phyloP scores from a whole-genome alignment of 2,113 vertebrate genomes.

The Empidonax alnorum region DNA sequence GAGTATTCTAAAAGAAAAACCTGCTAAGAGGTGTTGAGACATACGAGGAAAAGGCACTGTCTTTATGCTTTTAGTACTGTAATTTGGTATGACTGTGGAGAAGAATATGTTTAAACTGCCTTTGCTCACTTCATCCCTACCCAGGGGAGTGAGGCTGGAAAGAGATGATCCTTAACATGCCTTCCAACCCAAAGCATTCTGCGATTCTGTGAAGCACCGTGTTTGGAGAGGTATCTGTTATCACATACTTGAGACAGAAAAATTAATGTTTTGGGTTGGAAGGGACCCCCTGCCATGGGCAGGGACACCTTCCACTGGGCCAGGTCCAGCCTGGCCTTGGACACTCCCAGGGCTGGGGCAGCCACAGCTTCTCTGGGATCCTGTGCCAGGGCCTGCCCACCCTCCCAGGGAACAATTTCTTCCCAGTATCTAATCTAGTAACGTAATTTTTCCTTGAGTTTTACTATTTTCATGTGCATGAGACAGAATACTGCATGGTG shows the following conservation, averaged over 20 bases:
- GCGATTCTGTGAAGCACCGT: background rate
- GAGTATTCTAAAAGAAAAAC: background rate
- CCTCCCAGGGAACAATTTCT: background rate
- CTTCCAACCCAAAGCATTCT: background rate
- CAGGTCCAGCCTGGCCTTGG: background rate
- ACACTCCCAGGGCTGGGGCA: background rate
- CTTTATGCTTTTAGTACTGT: background rate
- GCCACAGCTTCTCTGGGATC: background rate
- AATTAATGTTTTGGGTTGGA: background rate
- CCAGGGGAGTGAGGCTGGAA: background rate
- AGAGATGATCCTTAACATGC: background rate
- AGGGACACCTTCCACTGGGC: background rate
- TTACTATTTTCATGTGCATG: background rate
- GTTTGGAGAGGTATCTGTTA: background rate
- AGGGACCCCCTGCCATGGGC: background rate
- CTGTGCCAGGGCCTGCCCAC: background rate
- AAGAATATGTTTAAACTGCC: background rate
- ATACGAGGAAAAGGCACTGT: too few relatives aligned
- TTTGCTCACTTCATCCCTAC: background rate
- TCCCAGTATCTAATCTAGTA: background rate
- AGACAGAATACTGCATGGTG: background rate
- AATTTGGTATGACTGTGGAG: too few relatives aligned
- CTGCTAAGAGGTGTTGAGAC: background rate
- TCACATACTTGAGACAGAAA: background rate
- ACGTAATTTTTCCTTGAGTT: background rate